Evolutionary conservation across 2,888 invertebrate species (phyloP), one percentile per base, ranked within the genome.

Genomic region (Lordiphosa andalusiaca): DNA sequence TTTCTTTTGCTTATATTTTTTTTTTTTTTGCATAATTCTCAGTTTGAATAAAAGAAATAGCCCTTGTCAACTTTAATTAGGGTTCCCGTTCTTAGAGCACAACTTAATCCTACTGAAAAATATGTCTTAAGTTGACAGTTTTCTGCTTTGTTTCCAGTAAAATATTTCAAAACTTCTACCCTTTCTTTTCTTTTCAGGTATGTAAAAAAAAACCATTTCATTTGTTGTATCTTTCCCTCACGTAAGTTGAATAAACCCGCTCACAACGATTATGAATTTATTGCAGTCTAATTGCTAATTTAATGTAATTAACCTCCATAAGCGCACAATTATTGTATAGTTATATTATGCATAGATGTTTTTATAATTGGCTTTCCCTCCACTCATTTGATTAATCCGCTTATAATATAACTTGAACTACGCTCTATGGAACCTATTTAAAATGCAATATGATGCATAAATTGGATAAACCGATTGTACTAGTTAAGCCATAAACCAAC

Each of bases 51-150:
- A 42, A 42, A 42, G 10, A 40, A 44, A 44, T 60, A 76, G 64
- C 77, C 77, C 73, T 81, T 84, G 77, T 84, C 77, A 78, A 81
- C 84, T 69, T 73, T 84, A 78, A 78, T 78, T 78, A 84, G 81
- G 77, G 84, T 84, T 67, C 30, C 67, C 46, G 71, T n/a, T n/a
- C 61, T 68, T 71, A 76, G 73, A 80, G 64, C 73, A 57, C 71
- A 44, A 33, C 72, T 67, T 71, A 72, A 66, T 59, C 80, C 58
- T 33, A 42, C 16, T 16, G 59, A 3, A 30, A 9, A 30, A 30
- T 4, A 10, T 30, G 9, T 30, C 30, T 10, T 3, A 9, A 30
- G 9, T 30, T 30, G 30, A 30, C 30, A 30, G 7, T 25, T 9
- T 36, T 38, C n/a, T 58, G 16, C 3, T 16, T 30, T 40, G 6